A percentile compares a stretch with the other conserved stretches of the same genome.
These are phyloP conservation scores for Tinamus major DNA, from an alignment of 2,797 vertebrate species.

Conservation along the genomic window DNA sequence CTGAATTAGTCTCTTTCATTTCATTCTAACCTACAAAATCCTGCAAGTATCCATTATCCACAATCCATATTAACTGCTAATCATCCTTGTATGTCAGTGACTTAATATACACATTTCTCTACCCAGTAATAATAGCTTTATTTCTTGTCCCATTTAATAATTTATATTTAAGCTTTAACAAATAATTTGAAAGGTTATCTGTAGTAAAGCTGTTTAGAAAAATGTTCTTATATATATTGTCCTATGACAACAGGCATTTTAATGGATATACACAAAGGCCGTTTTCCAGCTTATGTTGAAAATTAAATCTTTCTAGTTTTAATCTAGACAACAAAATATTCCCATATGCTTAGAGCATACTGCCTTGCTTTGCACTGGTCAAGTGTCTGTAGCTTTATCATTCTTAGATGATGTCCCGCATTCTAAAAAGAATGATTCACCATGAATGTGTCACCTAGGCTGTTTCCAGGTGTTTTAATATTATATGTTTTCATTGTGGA, in stretches of 20 bases:
- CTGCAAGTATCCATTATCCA: background rate
- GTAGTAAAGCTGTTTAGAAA: background rate
- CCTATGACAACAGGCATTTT: background rate
- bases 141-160: background rate
- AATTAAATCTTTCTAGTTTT: background rate
- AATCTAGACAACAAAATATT: background rate
- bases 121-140: background rate
- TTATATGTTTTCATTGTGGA: accelerated
- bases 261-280: background rate
- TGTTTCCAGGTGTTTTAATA: background rate
- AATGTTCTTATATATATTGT: background rate
- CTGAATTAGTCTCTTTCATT: conserved; percentile 4
- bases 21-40: background rate
- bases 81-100: background rate
- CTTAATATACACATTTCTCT: background rate
- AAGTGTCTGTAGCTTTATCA: background rate
- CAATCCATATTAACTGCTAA: background rate
- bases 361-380: background rate
- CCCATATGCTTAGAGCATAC: background rate
- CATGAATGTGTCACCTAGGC: background rate
- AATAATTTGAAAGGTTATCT: background rate
- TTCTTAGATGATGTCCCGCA: background rate
- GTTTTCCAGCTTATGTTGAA: background rate
- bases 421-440: background rate
- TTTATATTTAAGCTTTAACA: background rate